Base-by-base conservation (phyloP, 2,797 vertebrate genomes). In the Apodemus agrarius region DNA sequence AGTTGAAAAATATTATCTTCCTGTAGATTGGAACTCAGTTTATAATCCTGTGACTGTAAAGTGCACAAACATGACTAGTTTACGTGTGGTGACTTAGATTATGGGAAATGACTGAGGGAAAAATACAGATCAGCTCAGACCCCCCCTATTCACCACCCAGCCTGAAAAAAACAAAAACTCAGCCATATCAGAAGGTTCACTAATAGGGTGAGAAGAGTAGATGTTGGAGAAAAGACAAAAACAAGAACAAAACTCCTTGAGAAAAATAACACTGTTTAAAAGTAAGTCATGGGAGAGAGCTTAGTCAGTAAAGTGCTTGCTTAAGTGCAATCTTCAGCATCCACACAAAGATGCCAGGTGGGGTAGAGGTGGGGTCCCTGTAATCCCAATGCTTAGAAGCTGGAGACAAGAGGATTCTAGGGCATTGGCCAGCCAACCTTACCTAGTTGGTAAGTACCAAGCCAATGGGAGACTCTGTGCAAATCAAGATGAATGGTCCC, bases 201-300 rank as follows among this genome's bases (percentile, higher is more conserved):
- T 29, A 9, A 11, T 34, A 43, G 0, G 0, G 22, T 9, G 6
- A 6, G 1, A 74, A 75, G 40, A 79, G 6, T 0, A 88, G 24
- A 85, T 24, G 31, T 29, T 72, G 65, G 43, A 22, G 2, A 22
- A 34, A 5, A 3, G 37, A 24, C 3, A 34, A 82, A 92, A 13
- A 34, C 65, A n/a, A 69, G 88, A 90, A 26, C 31, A 67, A 89
- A 86, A 14, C 8, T 12, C 2, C 2, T 10, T 17, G 29, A 9
- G 59, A 11, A 65, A 13, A 76, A 88, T 40, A 12, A 19, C 57
- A 69, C 9, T 40, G 59, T 37, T 76, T 85, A 63, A 59, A 86
- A 52, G 57, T 78, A n/a, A 89, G 72, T n/a, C 34, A 8, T 6
- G 3, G 13, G 84, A 52, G 63, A n/a, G 1, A 52, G 34, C 13